phyloP scores from a whole-genome alignment of 2,113 vertebrate genomes.

The Cervus canadensis region DNA sequence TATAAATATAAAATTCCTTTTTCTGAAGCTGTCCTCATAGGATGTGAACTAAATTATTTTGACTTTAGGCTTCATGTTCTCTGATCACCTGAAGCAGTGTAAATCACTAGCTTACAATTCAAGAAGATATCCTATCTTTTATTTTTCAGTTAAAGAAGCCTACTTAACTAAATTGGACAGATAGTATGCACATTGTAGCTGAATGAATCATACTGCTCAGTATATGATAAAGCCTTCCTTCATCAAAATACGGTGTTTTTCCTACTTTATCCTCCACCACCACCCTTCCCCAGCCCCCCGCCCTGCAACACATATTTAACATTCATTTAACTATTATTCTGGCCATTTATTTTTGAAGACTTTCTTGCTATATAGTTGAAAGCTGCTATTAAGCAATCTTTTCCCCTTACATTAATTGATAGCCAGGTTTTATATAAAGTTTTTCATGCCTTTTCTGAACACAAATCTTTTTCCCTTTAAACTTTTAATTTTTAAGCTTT shows the following conservation, averaged over 20 bases:
- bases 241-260: background rate
- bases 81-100: background rate
- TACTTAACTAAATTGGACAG: background rate
- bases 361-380: slow-evolving; percentile 19
- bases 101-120: background rate
- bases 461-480: background rate
- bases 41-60: slow-evolving; percentile 29
- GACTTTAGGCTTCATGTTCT: background rate
- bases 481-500: background rate
- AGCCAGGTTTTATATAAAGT: background rate
- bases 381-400: background rate
- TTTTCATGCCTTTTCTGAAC: slow-evolving; percentile 3
- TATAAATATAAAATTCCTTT: background rate
- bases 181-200: background rate
- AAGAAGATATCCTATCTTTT: background rate
- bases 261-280: background rate
- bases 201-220: background rate
- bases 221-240: slow-evolving; percentile 1
- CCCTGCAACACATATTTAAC: background rate
- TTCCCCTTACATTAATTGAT: slow-evolving; percentile 36
- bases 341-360: background rate
- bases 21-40: background rate
- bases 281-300: background rate
- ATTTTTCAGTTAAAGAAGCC: slow-evolving; percentile 18
- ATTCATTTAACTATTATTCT: background rate